A percentile compares a stretch with the other conserved stretches of the same genome.
These are phyloP conservation scores for Drosophila sechellia DNA, from an alignment of 1,140 invertebrate species.

Conservation along the genomic window DNA sequence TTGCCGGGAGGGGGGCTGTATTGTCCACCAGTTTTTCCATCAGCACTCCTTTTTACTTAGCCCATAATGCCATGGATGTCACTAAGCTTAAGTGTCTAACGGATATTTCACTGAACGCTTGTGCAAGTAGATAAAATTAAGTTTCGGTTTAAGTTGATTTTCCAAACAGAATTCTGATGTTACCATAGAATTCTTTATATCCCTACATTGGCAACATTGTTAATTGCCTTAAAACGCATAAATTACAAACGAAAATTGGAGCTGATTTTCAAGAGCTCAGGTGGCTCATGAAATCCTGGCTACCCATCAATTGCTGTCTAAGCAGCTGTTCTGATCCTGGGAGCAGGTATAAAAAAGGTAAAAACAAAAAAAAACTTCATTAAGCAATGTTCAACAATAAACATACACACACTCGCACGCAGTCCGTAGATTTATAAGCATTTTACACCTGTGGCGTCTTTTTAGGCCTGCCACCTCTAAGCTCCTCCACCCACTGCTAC, in stretches of 20 bases:
- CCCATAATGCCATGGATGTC: not conserved
- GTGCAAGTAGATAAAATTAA: not conserved
- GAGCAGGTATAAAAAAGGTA: not conserved
- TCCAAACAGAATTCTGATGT: not conserved
- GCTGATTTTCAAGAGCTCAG: constrained; percentile 12
- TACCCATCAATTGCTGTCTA: constrained; percentile 37
- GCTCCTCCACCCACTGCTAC: not conserved
- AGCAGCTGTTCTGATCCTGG: constrained; percentile 19
- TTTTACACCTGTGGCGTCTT: constrained; percentile 73
- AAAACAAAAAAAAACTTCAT: constrained; percentile 59
- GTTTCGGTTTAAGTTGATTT: too few relatives aligned
- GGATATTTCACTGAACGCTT: not conserved
- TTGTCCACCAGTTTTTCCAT: not conserved
- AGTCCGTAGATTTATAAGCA: constrained; percentile 65
- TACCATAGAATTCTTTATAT: too few relatives aligned
- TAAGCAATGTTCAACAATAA: constrained; percentile 71
- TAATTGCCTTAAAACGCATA: constrained; percentile 41
- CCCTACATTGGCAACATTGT: constrained; percentile 13
- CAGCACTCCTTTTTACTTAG: not conserved
- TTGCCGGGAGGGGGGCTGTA: not conserved
- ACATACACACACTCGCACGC: constrained; percentile 26
- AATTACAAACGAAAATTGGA: constrained; percentile 8
- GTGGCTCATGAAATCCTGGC: constrained; percentile 10
- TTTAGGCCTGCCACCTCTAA: constrained; percentile 20
- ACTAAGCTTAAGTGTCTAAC: not conserved